A percentile compares a stretch with the other conserved stretches of the same genome.
Conservation (phyloP, 2,888 invertebrate species). For the Conus canariensis region DNA sequence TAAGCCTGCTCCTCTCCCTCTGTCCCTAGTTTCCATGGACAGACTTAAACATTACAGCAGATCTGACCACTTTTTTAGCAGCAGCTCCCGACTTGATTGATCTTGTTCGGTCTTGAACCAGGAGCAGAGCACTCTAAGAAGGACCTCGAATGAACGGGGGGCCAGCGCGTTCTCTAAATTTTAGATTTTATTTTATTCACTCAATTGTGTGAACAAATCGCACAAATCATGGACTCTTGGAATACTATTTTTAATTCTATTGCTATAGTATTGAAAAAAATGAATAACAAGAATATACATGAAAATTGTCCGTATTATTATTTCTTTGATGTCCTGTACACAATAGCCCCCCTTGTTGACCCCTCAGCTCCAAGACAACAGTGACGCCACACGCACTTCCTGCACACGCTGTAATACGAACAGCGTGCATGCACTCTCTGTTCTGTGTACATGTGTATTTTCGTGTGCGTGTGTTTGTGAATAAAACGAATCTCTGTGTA, state of each 20-base stretch:
- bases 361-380: constrained; percentile 20
- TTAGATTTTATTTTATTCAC: too few relatives aligned
- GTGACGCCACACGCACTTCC: neutral
- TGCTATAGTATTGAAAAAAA: too few relatives aligned
- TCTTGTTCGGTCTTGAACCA: neutral
- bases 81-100: neutral
- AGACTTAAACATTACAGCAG: neutral
- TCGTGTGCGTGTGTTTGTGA: neutral
- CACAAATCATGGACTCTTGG: too few relatives aligned
- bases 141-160: neutral
- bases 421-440: neutral
- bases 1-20: neutral
- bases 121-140: neutral
- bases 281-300: too few relatives aligned
- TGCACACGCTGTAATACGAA: neutral
- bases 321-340: neutral
- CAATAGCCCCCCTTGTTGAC: neutral
- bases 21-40: neutral
- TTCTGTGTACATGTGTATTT: neutral
- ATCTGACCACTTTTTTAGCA: too few relatives aligned
- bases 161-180: too few relatives aligned
- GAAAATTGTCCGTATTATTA: too few relatives aligned
- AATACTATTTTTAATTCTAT: too few relatives aligned
- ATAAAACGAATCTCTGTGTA: neutral
- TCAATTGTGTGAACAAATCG: too few relatives aligned